Conservation (phyloP, 2,888 invertebrate genomes). For the Prosopocoilus inquinatus region DNA sequence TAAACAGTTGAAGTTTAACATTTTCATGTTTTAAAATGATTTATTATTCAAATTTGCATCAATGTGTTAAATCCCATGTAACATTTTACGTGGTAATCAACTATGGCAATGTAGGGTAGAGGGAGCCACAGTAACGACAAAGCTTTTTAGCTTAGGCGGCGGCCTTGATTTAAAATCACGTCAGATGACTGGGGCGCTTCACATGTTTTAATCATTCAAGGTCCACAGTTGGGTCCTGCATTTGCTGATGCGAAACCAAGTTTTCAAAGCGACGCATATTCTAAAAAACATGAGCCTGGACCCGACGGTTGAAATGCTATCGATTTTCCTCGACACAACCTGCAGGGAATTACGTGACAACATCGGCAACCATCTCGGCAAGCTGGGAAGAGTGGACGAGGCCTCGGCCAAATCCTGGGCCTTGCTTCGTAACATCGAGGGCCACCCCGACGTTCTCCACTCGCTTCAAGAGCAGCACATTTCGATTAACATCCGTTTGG, state of each 20-base stretch:
- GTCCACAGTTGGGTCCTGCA: conserved; percentile 64
- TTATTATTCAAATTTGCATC: too few species aligned
- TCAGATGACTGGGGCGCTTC: too few species aligned
- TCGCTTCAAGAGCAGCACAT: conserved; percentile 4
- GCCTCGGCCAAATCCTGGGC: conserved; percentile 48
- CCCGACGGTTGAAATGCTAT: conserved; percentile 57
- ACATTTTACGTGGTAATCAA: too few species aligned
- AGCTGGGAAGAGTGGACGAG: conserved; percentile 47
- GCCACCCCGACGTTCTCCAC: conserved; percentile 7
- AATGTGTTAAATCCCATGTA: too few species aligned
- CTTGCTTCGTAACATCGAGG: conserved; percentile 40
- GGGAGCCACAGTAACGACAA: too few species aligned
- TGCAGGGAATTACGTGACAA: conserved; percentile 63
- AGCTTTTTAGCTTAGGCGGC: too few species aligned
- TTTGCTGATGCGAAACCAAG: conserved; percentile 60
- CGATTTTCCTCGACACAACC: conserved; percentile 58
- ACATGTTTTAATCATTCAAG: conserved; percentile 47
- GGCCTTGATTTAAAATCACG: too few species aligned
- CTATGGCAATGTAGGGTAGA: too few species aligned
- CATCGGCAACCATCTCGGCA: conserved; percentile 64
- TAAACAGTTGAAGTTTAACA: too few species aligned
- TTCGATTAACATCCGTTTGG: conserved; percentile 13
- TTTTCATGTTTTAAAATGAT: too few species aligned
- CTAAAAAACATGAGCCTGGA: conserved; percentile 62
- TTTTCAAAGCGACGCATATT: conserved; percentile 64